Conservation (phyloP, 1,140 invertebrate genomes). For the Drosophila willistoni region DNA sequence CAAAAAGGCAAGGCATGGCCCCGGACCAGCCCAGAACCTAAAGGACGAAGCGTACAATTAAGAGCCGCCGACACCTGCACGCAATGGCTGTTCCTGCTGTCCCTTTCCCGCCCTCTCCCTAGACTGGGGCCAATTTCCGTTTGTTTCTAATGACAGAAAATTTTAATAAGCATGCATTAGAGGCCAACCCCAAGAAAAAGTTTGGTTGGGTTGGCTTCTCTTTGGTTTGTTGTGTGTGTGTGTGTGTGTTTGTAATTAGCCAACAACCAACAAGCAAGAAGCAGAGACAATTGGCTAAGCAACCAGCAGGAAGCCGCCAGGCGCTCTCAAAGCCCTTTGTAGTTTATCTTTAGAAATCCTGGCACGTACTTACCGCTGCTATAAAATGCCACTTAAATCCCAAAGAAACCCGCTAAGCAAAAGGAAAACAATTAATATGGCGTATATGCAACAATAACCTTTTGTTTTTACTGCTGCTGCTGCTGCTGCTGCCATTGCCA, state of each 20-base stretch:
- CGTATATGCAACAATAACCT: conserved; percentile 73
- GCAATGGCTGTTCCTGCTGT: conserved; percentile 25
- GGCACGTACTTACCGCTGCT: conserved; percentile 44
- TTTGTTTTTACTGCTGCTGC: conserved; percentile 70
- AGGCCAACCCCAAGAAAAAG: conserved; percentile 43
- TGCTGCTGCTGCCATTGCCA: conserved; percentile 41
- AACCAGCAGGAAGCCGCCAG: not conserved
- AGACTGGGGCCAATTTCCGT: conserved; percentile 46
- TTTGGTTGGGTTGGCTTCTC: conserved; percentile 32
- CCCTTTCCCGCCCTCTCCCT: not conserved
- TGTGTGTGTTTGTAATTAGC: conserved; percentile 3
- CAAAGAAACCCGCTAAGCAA: conserved; percentile 35
- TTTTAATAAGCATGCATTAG: conserved; percentile 74
- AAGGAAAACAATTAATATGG: conserved; percentile 76
- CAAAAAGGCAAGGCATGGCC: conserved; percentile 16
- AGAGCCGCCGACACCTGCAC: conserved; percentile 54
- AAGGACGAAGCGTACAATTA: conserved; percentile 41
- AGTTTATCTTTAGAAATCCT: conserved; percentile 24
- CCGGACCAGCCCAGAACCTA: not conserved
- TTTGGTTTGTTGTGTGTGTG: not conserved
- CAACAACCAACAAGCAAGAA: conserved; percentile 11
- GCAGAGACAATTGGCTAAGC: conserved; percentile 12
- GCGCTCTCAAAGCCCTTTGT: conserved; percentile 19
- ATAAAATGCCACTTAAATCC: conserved; percentile 73
- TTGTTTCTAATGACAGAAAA: conserved; percentile 59